Percentiles rank a stretch among this genome's conserved stretches.
Conservation (phyloP, 2,113 vertebrate genomes). For the Dipodomys ordii region DNA sequence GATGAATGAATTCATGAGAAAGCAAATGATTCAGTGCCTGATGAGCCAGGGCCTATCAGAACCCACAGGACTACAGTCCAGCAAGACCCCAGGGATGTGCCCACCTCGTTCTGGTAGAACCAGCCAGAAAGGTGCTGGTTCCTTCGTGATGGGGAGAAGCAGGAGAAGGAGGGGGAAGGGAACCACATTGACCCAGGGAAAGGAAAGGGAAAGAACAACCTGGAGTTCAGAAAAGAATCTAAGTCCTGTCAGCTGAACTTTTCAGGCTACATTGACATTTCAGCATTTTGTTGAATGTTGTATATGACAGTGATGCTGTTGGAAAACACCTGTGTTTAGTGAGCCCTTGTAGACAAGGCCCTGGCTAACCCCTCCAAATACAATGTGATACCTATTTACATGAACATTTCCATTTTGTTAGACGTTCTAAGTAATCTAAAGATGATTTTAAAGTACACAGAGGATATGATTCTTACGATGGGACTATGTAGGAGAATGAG, state of each 20-base stretch:
- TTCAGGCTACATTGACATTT: no score
- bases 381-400: neutral
- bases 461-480: no score
- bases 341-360: neutral
- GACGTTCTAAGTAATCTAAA: neutral
- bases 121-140: neutral
- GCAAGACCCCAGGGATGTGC: neutral
- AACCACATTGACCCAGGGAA: neutral
- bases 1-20: neutral
- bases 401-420: neutral
- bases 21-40: neutral
- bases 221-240: neutral
- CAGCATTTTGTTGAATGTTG: neutral
- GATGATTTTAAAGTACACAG: neutral
- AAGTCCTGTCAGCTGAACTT: neutral
- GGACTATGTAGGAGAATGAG: no score
- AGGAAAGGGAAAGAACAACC: neutral
- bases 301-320: fast-evolving
- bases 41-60: neutral
- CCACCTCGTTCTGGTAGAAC: no score
- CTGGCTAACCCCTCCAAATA: neutral
- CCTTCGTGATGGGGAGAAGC: neutral
- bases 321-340: fast-evolving
- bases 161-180: neutral
- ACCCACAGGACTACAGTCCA: neutral